Conservation (phyloP, 2,888 invertebrate species). For the Bombylius major region DNA sequence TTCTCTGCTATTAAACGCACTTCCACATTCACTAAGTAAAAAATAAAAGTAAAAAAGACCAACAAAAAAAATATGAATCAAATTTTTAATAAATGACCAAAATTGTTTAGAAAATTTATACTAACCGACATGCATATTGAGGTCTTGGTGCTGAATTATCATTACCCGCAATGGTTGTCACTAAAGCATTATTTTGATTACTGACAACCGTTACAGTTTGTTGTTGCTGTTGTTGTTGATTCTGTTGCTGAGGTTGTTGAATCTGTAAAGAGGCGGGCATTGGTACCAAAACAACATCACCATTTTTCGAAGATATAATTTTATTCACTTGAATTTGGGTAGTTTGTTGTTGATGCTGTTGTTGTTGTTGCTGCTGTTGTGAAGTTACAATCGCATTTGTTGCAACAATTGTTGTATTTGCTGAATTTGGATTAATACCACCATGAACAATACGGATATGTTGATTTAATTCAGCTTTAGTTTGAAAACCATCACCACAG, state of each 20-base stretch:
- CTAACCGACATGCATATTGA: constrained; percentile 36
- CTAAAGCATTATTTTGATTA: constrained; percentile 32
- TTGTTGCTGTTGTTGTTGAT: constrained; percentile 20
- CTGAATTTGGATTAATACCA: constrained; percentile 35
- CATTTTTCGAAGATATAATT: neutral
- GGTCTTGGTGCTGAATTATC: constrained; percentile 33
- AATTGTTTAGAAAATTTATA: neutral
- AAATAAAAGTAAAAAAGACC: neutral
- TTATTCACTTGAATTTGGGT: constrained; percentile 4
- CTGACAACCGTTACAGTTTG: constrained; percentile 37
- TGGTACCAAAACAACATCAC: neutral
- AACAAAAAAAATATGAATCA: neutral
- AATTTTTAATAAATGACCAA: neutral
- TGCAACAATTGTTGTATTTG: constrained; percentile 31
- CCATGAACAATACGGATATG: constrained; percentile 48
- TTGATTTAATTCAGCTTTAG: constrained; percentile 54
- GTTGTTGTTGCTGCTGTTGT: constrained; percentile 19
- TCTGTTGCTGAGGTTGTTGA: constrained; percentile 36
- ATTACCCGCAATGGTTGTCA: constrained; percentile 32
- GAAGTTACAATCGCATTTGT: constrained; percentile 22
- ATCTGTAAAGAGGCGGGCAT: neutral
- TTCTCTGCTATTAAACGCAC: constrained; percentile 55
- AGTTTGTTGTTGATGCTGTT: neutral
- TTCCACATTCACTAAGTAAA: constrained; percentile 44
- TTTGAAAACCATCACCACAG: constrained; percentile 64